Conservation (phyloP, 2,797 vertebrate genomes). For the Pangasius macronema region DNA sequence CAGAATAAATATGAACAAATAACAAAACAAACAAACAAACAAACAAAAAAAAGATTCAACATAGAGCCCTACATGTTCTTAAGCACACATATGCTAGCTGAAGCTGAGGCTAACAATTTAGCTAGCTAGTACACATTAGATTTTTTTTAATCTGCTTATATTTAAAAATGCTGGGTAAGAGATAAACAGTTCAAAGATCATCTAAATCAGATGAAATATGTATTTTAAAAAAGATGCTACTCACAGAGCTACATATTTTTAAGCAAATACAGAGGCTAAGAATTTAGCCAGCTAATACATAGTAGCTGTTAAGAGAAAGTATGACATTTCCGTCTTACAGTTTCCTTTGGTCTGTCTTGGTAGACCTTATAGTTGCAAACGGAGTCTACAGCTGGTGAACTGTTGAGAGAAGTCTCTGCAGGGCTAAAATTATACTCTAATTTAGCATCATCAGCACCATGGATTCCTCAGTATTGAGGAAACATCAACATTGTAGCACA, state of each 20-base stretch:
- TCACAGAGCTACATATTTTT: neutral
- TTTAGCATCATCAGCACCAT: neutral
- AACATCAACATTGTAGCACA: neutral
- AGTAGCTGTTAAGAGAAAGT: neutral
- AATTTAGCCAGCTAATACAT: neutral
- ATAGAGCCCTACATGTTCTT: neutral
- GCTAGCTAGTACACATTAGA: no score
- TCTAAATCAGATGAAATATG: neutral
- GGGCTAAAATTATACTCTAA: neutral
- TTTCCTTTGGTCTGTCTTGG: no score
- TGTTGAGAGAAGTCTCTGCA: neutral
- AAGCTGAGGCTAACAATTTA: neutral
- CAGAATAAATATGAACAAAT: neutral
- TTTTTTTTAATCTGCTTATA: neutral
- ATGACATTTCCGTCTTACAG: no score
- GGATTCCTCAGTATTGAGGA: neutral
- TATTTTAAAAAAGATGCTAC: neutral
- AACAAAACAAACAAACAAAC: neutral
- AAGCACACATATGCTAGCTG: neutral
- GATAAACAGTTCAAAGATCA: neutral
- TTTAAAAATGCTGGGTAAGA: neutral
- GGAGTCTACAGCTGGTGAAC: neutral
- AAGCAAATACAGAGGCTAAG: neutral
- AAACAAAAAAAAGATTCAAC: neutral
- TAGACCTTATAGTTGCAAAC: no score